phyloP scores from a whole-genome alignment of 1,140 invertebrate genomes.

The Drosophila littoralis region DNA sequence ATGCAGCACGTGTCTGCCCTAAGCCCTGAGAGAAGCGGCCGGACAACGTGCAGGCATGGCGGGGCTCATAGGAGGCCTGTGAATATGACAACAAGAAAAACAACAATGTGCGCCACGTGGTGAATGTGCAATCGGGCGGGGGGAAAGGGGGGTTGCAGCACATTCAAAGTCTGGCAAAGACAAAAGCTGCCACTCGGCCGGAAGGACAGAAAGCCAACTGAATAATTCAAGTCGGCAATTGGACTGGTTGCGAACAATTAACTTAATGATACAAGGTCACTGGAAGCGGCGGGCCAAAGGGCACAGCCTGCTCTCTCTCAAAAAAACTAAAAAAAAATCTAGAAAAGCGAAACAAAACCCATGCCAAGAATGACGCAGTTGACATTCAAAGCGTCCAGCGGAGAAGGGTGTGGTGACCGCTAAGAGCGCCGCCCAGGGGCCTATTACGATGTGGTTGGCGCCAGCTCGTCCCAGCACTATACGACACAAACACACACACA shows the following conservation, averaged over 20 bases:
- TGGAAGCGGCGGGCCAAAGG: conserved; percentile 58
- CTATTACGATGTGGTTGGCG: conserved; percentile 71
- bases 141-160: conserved; percentile 21
- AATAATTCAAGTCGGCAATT: conserved; percentile 80
- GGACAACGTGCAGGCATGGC: conserved; percentile 54
- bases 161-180: conserved; percentile 29
- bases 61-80: conserved; percentile 17
- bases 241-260: conserved; percentile 72
- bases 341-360: neutral
- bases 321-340: conserved; percentile 28
- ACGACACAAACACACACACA: conserved; percentile 44
- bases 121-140: conserved; percentile 4
- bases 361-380: conserved; percentile 70
- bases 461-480: conserved; percentile 58
- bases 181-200: conserved; percentile 55
- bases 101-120: conserved; percentile 46
- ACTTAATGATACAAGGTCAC: conserved; percentile 81
- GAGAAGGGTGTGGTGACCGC: conserved; percentile 36
- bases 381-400: conserved; percentile 47
- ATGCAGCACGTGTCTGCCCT: conserved; percentile 60
- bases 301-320: conserved; percentile 7
- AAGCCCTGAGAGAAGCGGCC: conserved; percentile 18
- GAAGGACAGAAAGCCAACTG: conserved; percentile 51
- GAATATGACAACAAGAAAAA: conserved; percentile 51
- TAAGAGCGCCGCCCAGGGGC: conserved; percentile 48